Evolutionary conservation across 2,888 invertebrate genomes (phyloP).

Genomic region (Lysandra coridon): DNA sequence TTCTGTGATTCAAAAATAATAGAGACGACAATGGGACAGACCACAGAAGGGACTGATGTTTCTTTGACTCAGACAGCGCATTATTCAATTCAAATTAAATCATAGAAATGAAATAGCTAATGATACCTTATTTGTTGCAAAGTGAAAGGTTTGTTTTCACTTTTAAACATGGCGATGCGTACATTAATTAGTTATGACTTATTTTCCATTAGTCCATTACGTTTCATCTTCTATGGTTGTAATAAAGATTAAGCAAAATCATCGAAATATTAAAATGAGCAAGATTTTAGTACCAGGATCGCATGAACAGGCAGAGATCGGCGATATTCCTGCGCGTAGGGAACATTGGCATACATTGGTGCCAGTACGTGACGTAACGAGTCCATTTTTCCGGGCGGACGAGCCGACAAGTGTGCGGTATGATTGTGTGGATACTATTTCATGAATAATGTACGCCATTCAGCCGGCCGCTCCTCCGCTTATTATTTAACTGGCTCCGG

Average conservation of each 20-base stretch:
- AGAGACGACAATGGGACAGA: background rate
- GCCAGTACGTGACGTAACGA: conserved; percentile 1
- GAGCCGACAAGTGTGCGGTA: conserved; percentile 15
- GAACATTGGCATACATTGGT: background rate
- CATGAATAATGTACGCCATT: conserved; percentile 30
- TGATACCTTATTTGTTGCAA: background rate
- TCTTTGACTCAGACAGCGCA: too few species aligned
- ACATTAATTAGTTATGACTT: background rate
- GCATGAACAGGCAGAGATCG: background rate
- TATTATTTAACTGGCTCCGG: conserved; percentile 25
- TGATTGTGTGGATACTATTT: conserved; percentile 29
- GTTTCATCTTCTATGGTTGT: background rate
- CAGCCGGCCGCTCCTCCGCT: conserved; percentile 29
- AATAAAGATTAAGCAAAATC: background rate
- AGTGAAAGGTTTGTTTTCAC: conserved; percentile 13
- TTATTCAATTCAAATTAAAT: background rate
- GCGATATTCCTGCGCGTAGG: background rate
- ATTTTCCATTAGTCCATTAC: background rate
- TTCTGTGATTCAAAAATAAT: background rate
- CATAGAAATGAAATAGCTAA: background rate
- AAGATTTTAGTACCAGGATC: background rate
- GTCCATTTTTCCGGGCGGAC: conserved; percentile 9
- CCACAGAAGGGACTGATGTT: background rate
- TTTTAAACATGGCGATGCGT: background rate
- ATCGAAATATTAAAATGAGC: background rate